Percentiles rank a stretch among this genome's conserved stretches.
Evolutionary conservation across 2,113 vertebrate species (phyloP).

Genomic region (Rissa tridactyla): DNA sequence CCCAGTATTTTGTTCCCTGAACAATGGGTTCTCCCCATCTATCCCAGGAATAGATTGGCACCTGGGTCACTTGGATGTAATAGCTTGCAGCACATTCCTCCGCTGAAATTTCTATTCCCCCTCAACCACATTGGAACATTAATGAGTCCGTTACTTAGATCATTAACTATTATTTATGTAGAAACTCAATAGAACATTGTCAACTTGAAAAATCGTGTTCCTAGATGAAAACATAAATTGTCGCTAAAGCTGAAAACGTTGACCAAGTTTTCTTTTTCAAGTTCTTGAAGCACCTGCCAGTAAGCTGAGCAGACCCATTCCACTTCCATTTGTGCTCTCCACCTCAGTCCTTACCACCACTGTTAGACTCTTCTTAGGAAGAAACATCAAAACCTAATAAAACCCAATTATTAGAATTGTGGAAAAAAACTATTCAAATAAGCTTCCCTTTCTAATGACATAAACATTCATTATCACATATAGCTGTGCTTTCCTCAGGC

Average conservation of each 20-base stretch:
- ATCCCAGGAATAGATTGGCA: not conserved
- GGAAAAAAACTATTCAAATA: not conserved
- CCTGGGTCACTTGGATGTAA: not conserved
- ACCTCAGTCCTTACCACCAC: not conserved
- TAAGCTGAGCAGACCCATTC: not conserved
- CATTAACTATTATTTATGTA: not conserved
- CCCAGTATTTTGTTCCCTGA: not conserved
- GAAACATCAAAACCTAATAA: not conserved
- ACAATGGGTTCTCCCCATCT: not conserved
- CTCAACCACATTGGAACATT: not conserved
- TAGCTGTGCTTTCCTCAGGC: conserved; percentile 8
- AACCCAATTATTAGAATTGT: not conserved
- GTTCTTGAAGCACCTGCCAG: not conserved
- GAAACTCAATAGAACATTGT: not conserved
- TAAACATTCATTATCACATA: not conserved
- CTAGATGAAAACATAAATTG: not conserved
- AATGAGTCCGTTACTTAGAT: not conserved
- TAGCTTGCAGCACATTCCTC: not conserved
- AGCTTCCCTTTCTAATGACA: not conserved
- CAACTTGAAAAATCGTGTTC: not conserved
- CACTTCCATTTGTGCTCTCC: not conserved
- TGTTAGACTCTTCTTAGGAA: not conserved
- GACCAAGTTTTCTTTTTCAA: not conserved
- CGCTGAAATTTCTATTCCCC: not conserved
- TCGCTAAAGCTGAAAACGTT: not conserved